These are phyloP conservation scores for Oreochromis spilurus DNA, from an alignment of 2,113 vertebrate genomes.

Conservation along the genomic window DNA sequence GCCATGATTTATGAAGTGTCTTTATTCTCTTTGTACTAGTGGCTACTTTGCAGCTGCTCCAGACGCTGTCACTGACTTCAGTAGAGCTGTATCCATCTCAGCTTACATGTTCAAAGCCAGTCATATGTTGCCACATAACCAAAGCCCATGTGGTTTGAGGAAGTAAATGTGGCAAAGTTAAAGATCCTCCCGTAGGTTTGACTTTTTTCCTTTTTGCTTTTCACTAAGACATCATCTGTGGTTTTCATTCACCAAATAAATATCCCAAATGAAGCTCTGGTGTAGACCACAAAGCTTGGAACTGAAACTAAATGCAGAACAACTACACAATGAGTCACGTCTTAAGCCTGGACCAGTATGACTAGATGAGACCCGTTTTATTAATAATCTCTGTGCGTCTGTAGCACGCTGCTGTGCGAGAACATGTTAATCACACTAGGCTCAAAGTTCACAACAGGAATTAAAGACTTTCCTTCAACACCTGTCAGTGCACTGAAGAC, in stretches of 20 bases:
- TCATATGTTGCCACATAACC: neutral
- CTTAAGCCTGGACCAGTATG: neutral
- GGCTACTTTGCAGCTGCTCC: constrained; percentile 34
- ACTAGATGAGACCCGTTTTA: constrained; percentile 8
- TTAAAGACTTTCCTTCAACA: neutral
- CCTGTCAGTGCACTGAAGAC: neutral
- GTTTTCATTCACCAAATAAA: neutral
- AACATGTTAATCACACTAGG: constrained; percentile 4
- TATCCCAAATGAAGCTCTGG: neutral
- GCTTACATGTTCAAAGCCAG: neutral
- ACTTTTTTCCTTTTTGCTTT: neutral
- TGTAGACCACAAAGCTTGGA: neutral
- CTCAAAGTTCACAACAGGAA: constrained; percentile 39
- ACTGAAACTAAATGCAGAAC: neutral
- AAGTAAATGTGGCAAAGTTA: neutral
- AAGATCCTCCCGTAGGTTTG: neutral
- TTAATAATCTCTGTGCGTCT: constrained; percentile 12
- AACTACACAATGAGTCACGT: constrained; percentile 10
- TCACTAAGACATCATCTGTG: neutral
- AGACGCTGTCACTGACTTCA: neutral
- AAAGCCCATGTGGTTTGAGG: neutral
- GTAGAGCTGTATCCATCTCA: neutral
- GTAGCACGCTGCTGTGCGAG: neutral
- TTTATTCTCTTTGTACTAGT: constrained; percentile 23
- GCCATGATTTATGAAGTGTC: constrained; percentile 62